These are phyloP conservation scores for Morone chrysops DNA, from an alignment of 2,113 vertebrate species.

Conservation along the genomic window DNA sequence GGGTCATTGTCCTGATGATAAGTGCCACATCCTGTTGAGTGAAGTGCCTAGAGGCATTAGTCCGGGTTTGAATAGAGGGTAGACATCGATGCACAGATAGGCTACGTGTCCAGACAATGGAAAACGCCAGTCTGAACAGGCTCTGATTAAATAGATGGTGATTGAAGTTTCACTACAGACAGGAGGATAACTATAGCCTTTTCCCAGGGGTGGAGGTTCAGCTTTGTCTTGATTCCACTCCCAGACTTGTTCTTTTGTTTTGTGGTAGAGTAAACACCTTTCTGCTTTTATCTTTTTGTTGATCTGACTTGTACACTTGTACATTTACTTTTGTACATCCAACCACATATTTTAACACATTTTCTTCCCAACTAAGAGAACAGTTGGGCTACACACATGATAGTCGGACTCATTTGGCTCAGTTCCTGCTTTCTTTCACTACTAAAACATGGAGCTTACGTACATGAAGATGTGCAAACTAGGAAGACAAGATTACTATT, in stretches of 20 bases:
- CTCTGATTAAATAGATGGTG: conserved; percentile 73
- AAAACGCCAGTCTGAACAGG: conserved; percentile 49
- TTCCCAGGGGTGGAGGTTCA: conserved; percentile 41
- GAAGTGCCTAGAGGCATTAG: conserved; percentile 67
- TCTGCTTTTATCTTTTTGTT: conserved; percentile 24
- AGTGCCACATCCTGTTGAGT: conserved; percentile 73
- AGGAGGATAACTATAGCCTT: conserved; percentile 54
- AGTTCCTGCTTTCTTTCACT: conserved; percentile 7
- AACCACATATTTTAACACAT: not conserved
- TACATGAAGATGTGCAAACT: conserved; percentile 21
- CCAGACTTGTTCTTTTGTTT: conserved; percentile 46
- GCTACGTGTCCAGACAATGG: conserved; percentile 60
- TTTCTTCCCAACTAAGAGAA: not conserved
- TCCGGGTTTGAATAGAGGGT: conserved; percentile 55
- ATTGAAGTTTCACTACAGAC: conserved; percentile 72
- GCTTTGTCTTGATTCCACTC: conserved; percentile 46
- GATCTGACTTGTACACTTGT: conserved; percentile 15
- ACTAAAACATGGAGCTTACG: conserved; percentile 22
- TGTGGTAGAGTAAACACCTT: conserved; percentile 39
- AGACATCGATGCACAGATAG: conserved; percentile 56
- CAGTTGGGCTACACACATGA: not conserved
- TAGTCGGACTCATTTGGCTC: conserved; percentile 18
- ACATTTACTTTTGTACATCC: conserved; percentile 21
- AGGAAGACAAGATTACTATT: not conserved
- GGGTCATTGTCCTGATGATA: conserved; percentile 74